A percentile compares a stretch with the other conserved stretches of the same genome.
Conservation (phyloP, 1,140 invertebrate genomes). For the Pseudomyrmex dendroicus region DNA sequence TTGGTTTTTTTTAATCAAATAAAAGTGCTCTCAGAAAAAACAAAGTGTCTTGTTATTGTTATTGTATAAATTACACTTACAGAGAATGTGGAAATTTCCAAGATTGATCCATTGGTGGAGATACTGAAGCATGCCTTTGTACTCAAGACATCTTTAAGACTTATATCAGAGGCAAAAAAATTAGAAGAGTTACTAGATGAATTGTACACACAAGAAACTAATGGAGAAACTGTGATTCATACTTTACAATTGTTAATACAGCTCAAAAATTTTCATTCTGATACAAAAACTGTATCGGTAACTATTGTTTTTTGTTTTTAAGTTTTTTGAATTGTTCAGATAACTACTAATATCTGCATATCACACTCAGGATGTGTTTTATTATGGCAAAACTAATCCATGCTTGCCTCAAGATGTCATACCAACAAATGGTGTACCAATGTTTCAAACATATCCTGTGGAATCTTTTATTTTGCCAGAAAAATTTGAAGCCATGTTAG, state of each 20-base stretch:
- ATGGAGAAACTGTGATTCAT: conserved; percentile 60
- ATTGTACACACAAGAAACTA: conserved; percentile 59
- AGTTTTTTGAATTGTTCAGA: not conserved
- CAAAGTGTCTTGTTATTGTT: not conserved
- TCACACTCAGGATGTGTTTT: conserved; percentile 77
- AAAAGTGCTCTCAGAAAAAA: not conserved
- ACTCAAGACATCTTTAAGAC: conserved; percentile 69
- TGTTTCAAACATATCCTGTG: conserved; percentile 79
- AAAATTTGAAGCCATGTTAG: conserved; percentile 76
- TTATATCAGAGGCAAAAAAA: conserved; percentile 70
- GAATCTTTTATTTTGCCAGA: conserved; percentile 77
- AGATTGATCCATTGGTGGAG: conserved; percentile 78
- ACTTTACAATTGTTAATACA: conserved; percentile 75
- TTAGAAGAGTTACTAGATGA: conserved; percentile 75
- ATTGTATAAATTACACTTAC: not conserved
- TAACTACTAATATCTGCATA: too few species aligned
- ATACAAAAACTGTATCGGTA: conserved; percentile 71
- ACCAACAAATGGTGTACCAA: conserved; percentile 64
- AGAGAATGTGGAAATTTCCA: conserved; percentile 61
- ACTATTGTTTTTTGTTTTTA: conserved; percentile 31
- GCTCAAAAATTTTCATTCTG: conserved; percentile 74
- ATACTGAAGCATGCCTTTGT: conserved; percentile 79
- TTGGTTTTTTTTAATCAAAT: not conserved
- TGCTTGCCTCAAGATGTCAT: conserved; percentile 70
- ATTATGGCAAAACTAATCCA: conserved; percentile 77